Evolutionary conservation across 2,888 invertebrate genomes (phyloP).

Genomic region (Lucinisca nassula): DNA sequence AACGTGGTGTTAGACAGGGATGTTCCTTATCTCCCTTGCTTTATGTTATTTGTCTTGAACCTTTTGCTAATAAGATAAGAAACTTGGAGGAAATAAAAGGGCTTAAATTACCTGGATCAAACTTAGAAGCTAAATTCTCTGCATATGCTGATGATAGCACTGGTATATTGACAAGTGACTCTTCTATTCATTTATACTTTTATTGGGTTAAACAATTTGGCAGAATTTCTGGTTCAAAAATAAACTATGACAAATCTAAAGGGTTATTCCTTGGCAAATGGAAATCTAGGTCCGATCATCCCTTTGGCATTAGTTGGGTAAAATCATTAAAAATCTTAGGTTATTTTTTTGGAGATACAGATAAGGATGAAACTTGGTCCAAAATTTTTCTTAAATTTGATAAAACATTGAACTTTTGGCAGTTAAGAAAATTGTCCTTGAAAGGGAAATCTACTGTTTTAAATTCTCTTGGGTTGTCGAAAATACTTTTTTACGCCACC

Average conservation of each 20-base stretch:
- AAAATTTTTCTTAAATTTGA: not conserved
- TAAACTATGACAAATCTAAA: conserved; percentile 57
- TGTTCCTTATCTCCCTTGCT: not conserved
- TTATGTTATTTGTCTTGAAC: not conserved
- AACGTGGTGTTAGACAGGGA: too few relatives aligned
- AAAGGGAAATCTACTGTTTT: too few relatives aligned
- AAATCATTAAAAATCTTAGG: not conserved
- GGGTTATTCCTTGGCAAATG: conserved; percentile 66
- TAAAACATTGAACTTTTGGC: too few relatives aligned
- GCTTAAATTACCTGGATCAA: conserved; percentile 28
- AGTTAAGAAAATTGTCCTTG: too few relatives aligned
- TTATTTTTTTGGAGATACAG: not conserved
- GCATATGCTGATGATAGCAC: conserved; percentile 47
- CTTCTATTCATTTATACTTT: conserved; percentile 3
- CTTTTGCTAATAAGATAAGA: conserved; percentile 39
- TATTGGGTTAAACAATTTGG: conserved; percentile 27
- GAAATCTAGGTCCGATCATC: conserved; percentile 63
- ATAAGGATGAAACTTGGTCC: not conserved
- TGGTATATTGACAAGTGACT: conserved; percentile 22
- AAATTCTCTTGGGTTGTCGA: conserved; percentile 15
- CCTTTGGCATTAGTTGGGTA: conserved; percentile 57
- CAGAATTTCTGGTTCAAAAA: conserved; percentile 53
- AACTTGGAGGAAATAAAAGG: conserved; percentile 22
- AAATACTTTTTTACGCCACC: not conserved
- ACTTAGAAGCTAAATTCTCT: conserved; percentile 35